Evolutionary conservation across 2,797 vertebrate genomes (phyloP), one percentile per base, ranked within the genome.

Genomic region (Cetoscarus ocellatus): DNA sequence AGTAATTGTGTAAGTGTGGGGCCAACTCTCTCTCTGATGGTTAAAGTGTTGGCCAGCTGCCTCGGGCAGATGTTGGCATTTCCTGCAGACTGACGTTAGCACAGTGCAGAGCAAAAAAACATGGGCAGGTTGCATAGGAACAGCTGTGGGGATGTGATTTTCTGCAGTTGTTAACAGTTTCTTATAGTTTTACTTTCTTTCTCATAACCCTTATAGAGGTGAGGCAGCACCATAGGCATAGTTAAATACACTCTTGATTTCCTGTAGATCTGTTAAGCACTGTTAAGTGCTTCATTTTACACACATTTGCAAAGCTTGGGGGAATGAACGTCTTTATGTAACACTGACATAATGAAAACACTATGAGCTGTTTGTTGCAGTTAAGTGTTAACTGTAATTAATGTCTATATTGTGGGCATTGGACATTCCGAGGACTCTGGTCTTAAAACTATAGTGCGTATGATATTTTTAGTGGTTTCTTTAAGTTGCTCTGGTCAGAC

Each of bases 51-150:
- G 77, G 76, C 75, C 87, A 70, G 67, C 77, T 74, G 82, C 88
- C 82, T 59, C 12, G 7, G 78, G 87, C 87, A 89, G 73, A 87
- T 90, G 87, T 83, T 86, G 81, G 64, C 79, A 79, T 90, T 89
- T 86, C 70, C 85, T 68, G 39, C 72, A 83, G 75, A 71, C 78
- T 61, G 61, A 67, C 82, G 83, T 86, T 70, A 78, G 72, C 73
- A 74, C 86, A 80, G 81, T 77, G 77, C 81, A 83, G 45, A 78
- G 75, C 58, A 75, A 78, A 79, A n/a, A 73, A 73, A 47, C 77
- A 56, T 38, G 66, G 56, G 36, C 54, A 58, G 60, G 19, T 59
- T 70, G 57, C 40, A 35, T 45, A 70, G 63, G 76, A 60, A 75
- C 73, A 77, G 75, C 69, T 68, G 76, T 73, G 61, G 77, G 65